Conservation (phyloP, 2,113 vertebrate genomes). For the Clarias magur region DNA sequence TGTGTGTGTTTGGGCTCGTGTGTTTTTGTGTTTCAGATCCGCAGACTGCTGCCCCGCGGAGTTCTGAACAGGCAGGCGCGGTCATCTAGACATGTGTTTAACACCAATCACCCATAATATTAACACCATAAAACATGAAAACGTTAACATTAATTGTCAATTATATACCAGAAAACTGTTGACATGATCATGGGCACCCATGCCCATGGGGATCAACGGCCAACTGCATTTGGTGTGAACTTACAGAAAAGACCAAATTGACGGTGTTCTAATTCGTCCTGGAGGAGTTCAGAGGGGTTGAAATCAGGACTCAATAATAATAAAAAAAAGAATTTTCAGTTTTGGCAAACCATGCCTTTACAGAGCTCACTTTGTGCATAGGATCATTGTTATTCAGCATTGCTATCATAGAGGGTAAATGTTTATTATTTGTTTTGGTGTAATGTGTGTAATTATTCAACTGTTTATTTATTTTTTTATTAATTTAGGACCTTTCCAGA, state of each 20-base stretch:
- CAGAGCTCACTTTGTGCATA: background rate
- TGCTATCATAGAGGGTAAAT: background rate
- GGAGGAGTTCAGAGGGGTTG: background rate
- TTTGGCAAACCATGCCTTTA: background rate
- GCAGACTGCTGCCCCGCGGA: no score
- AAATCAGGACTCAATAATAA: background rate
- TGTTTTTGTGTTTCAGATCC: no score
- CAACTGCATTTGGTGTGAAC: no score
- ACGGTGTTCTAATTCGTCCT: background rate
- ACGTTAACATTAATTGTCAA: no score
- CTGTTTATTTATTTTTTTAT: background rate
- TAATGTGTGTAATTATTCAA: conserved; percentile 1
- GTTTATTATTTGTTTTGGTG: background rate
- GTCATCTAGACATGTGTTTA: no score
- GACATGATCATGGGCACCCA: no score
- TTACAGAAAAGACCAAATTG: background rate
- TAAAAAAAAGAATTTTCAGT: background rate
- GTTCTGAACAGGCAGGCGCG: no score
- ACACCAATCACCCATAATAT: no score
- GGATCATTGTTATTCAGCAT: background rate
- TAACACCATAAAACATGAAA: no score
- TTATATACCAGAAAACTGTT: no score
- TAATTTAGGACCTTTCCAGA: conserved; percentile 79
- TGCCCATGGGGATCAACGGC: no score
- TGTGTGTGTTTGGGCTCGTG: no score